Conservation (phyloP, 2,113 vertebrate genomes). For the Coreoperca whiteheadi region DNA sequence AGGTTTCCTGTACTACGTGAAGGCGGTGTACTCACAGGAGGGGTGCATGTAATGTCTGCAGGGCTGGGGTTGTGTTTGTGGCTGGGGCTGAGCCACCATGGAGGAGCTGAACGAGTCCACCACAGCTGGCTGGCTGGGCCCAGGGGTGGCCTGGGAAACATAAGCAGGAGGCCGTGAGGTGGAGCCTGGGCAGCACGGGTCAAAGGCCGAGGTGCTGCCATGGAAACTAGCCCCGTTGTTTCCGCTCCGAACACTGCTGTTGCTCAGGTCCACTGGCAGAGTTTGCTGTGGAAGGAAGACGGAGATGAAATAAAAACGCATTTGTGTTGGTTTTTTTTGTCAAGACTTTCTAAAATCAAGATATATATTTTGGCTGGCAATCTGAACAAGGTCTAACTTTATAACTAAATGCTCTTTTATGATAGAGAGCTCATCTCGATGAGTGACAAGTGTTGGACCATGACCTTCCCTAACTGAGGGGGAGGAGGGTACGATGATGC, state of each 20-base stretch:
- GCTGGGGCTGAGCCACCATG: conserved; percentile 90
- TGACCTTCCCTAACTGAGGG: not conserved
- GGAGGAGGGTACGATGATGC: not conserved
- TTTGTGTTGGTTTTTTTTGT: too few species aligned
- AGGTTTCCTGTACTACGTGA: not conserved
- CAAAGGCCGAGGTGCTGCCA: conserved; percentile 93
- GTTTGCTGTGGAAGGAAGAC: conserved; percentile 87
- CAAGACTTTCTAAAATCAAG: too few species aligned
- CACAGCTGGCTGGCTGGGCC: conserved; percentile 89
- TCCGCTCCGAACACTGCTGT: conserved; percentile 88
- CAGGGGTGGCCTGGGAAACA: conserved; percentile 89
- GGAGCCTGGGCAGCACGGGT: conserved; percentile 97
- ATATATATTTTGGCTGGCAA: too few species aligned
- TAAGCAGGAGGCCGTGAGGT: conserved; percentile 90
- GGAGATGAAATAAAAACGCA: too few species aligned
- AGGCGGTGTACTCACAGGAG: conserved; percentile 88
- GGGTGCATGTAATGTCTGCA: conserved; percentile 97
- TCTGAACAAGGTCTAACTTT: too few species aligned
- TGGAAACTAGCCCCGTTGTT: conserved; percentile 88
- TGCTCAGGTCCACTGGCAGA: conserved; percentile 97
- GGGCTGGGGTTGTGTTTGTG: conserved; percentile 90
- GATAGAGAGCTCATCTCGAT: not conserved
- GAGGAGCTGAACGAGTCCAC: conserved; percentile 90
- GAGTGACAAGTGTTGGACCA: not conserved
- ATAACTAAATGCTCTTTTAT: not conserved